Base-by-base conservation (phyloP, 1,140 invertebrate species). In the Drosophila leontia region DNA sequence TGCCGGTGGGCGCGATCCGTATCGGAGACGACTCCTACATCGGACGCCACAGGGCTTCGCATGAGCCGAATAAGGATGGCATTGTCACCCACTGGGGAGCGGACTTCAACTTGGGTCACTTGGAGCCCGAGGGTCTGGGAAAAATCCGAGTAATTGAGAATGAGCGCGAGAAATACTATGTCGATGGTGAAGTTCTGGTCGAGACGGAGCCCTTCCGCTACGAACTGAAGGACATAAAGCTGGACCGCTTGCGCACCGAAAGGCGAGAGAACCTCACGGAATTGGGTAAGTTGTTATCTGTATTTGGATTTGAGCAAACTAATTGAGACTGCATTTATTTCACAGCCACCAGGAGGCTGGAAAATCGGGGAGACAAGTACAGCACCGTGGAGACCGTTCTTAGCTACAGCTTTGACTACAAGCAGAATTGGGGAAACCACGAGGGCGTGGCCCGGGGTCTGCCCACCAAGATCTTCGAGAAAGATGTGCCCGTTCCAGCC, bases 171-270 rank as follows among this genome's bases (percentile, higher is more conserved):
- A 94, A 94, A 48, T 93, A 94, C 58, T 94, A 94, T 48, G 94
- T 94, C 41, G 94, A 94, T 11, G 96, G 97, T 2, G 96, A 97
- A 83, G 94, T 97, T 34, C 92, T 97, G 3, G 94, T 97, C 0
- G 96, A 97, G 92, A 95, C 95, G 0, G 96, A 97, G 92, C 96
- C 97, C 7, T 94, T 95, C 17, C 94, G 93, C 58, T 97, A 97
- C 86, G 96, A 97, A 86, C 85, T 97, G 68, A 95, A 93, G 41
- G 92, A 94, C 41, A 94, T 97, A 2, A 95, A 95, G 67, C 93
- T 96, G 53, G 95, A 95, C 71, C 93, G 58, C 86, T 13, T 91
- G 51, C 95, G 95, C 47, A 94, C 94, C 63, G 94, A 94, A 23
- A 92, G 94, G 3, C 94, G 94, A 34, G 93, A 94, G 44, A 94